Evolutionary conservation across 2,113 vertebrate species (phyloP).

Genomic region (Oreochromis aureus): DNA sequence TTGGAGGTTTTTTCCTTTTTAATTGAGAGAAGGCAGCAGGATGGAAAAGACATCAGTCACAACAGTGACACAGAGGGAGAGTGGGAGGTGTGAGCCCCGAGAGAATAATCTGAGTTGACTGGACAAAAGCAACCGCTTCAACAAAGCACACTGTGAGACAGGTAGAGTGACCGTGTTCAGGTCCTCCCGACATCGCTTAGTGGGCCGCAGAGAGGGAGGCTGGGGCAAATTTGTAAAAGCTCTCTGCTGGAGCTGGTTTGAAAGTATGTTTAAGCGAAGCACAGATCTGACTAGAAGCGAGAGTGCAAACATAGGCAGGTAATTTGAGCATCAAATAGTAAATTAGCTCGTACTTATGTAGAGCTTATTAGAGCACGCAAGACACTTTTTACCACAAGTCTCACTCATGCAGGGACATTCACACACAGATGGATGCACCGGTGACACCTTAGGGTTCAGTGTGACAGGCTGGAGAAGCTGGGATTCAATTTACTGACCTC

Average conservation of each 20-base stretch:
- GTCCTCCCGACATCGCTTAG: not conserved
- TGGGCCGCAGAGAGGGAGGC: not conserved
- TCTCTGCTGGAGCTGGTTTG: not conserved
- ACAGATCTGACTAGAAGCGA: not conserved
- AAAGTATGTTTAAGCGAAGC: not conserved
- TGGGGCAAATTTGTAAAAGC: not conserved
- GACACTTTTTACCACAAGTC: not conserved
- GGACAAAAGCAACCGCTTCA: not conserved
- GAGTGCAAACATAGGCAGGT: not conserved
- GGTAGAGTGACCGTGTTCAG: not conserved
- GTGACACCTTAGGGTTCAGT: not conserved
- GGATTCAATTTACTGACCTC: not conserved
- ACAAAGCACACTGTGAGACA: not conserved
- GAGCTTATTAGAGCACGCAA: not conserved
- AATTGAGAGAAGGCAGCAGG: slow-evolving; percentile 55
- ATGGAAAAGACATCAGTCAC: slow-evolving; percentile 67
- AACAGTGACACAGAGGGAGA: slow-evolving; percentile 30
- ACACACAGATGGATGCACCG: not conserved
- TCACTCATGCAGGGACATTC: not conserved
- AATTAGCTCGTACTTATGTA: not conserved
- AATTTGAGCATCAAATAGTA: not conserved
- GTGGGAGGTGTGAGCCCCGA: not conserved
- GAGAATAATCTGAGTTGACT: not conserved
- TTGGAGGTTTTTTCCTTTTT: slow-evolving; percentile 44
- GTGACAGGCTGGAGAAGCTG: not conserved